phyloP scores from a whole-genome alignment of 1,140 invertebrate genomes.

The Euschistus heros region DNA sequence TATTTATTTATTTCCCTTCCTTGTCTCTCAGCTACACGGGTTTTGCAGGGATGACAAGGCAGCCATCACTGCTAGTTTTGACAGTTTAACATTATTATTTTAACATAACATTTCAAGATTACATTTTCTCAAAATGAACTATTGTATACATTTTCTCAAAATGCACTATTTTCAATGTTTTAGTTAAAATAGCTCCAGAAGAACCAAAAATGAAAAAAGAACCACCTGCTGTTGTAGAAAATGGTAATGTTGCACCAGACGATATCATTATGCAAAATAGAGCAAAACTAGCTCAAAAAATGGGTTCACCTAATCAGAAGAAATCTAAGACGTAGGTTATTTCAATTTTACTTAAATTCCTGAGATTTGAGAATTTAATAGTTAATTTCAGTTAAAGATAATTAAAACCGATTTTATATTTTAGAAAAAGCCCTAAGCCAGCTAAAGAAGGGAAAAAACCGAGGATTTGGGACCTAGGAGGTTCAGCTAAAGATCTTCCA shows the following conservation, averaged over 20 bases:
- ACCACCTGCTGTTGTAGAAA: background rate
- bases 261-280: constrained; percentile 55
- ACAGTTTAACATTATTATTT: too few relatives aligned
- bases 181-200: constrained; percentile 20
- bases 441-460: constrained; percentile 78
- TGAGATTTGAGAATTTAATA: too few relatives aligned
- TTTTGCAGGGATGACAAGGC: too few relatives aligned
- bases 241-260: constrained; percentile 37
- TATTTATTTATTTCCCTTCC: too few relatives aligned
- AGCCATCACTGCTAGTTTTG: too few relatives aligned
- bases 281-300: constrained; percentile 41
- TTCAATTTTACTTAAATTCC: background rate
- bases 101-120: too few relatives aligned
- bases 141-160: too few relatives aligned
- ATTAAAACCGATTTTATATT: constrained; percentile 27
- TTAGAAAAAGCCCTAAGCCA: constrained; percentile 52
- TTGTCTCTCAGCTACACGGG: too few relatives aligned
- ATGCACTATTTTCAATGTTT: too few relatives aligned
- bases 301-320: constrained; percentile 54
- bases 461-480: constrained; percentile 79
- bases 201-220: constrained; percentile 1
- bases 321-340: constrained; percentile 44
- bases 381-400: too few relatives aligned
- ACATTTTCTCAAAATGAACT: too few relatives aligned
- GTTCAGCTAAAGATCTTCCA: constrained; percentile 64